Evolutionary conservation across 1,140 invertebrate species (phyloP).

Genomic region (Agrypnia vestita): DNA sequence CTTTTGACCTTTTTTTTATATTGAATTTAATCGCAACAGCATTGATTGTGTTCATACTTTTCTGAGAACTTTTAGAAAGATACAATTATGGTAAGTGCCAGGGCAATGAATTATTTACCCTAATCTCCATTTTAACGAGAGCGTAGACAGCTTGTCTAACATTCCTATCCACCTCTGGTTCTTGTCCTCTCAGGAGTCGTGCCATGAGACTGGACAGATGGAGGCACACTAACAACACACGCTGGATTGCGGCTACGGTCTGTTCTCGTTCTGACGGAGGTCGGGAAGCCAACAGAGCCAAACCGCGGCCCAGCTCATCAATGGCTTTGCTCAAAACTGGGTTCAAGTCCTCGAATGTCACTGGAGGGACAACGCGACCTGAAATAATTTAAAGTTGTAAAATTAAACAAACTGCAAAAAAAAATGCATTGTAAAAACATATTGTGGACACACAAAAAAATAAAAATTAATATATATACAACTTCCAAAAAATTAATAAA

Average conservation of each 20-base stretch:
- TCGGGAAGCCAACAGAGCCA: constrained; percentile 71
- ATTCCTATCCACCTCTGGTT: constrained; percentile 69
- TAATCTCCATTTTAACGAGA: constrained; percentile 82
- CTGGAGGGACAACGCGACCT: constrained; percentile 83
- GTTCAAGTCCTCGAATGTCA: constrained; percentile 87
- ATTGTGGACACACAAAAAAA: too few relatives aligned
- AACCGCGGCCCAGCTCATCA: constrained; percentile 77
- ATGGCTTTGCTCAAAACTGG: constrained; percentile 87
- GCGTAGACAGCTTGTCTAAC: constrained; percentile 80
- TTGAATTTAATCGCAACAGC: too few relatives aligned
- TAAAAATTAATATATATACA: too few relatives aligned
- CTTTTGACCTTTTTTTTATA: too few relatives aligned
- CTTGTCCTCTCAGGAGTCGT: constrained; percentile 73
- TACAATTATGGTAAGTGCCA: not conserved
- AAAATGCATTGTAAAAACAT: too few relatives aligned
- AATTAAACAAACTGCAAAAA: too few relatives aligned
- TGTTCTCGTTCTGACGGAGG: constrained; percentile 76
- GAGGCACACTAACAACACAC: constrained; percentile 89
- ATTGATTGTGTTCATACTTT: too few relatives aligned
- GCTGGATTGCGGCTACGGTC: constrained; percentile 84
- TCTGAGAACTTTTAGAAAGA: not conserved
- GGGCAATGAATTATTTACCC: constrained; percentile 68
- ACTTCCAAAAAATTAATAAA: too few relatives aligned
- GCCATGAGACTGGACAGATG: constrained; percentile 86
- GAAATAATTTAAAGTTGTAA: constrained; percentile 49